Evolutionary conservation across 2,888 invertebrate species (phyloP).

Genomic region (Callosobruchus maculatus): DNA sequence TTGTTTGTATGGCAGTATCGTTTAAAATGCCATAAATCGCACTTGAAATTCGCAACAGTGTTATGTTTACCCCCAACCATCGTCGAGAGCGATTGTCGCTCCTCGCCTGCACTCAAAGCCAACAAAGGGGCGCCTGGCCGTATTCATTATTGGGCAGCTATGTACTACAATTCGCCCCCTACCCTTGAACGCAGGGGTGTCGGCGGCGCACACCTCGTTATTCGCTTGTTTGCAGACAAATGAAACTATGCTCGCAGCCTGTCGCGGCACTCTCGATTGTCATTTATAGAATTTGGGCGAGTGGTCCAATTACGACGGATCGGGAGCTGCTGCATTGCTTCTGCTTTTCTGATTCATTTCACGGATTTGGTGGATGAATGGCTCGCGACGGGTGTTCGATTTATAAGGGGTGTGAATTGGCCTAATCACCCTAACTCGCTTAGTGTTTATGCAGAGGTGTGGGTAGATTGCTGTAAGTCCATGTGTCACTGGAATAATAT

Average conservation of each 20-base stretch:
- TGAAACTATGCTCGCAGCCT: conserved; percentile 22
- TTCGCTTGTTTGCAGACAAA: conserved; percentile 35
- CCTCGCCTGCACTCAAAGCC: neutral
- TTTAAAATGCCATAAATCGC: neutral
- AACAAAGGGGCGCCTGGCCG: neutral
- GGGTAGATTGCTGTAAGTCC: no score
- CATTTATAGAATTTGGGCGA: neutral
- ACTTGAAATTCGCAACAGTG: neutral
- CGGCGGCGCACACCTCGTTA: conserved; percentile 31
- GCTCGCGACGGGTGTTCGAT: neutral
- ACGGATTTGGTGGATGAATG: neutral
- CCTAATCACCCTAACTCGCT: neutral
- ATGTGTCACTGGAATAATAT: no score
- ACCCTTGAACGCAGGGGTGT: conserved; percentile 18
- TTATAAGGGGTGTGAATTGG: neutral
- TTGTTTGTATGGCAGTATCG: neutral
- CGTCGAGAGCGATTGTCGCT: neutral
- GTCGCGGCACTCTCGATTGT: neutral
- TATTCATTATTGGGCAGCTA: conserved; percentile 17
- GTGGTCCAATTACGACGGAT: neutral
- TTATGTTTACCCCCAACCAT: neutral
- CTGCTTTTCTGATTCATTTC: neutral
- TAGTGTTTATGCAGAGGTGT: neutral
- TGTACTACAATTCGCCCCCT: conserved; percentile 27
- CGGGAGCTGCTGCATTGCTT: no score